These are phyloP conservation scores for Liodrosophila aerea DNA, from an alignment of 2,888 invertebrate genomes.

Conservation along the genomic window DNA sequence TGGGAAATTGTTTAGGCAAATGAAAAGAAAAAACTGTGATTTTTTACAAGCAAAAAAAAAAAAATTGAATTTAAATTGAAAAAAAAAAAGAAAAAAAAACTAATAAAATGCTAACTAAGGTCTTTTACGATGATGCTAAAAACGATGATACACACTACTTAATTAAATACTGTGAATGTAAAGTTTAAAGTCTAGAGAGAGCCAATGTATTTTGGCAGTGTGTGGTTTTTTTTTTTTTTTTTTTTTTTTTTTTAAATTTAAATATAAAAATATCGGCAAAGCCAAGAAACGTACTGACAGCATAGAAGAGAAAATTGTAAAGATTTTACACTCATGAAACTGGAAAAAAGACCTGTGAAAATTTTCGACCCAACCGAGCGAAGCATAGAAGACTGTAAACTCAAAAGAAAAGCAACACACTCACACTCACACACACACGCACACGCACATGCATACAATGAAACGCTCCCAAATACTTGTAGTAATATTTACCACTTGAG, in stretches of 20 bases:
- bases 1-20: conserved; percentile 68
- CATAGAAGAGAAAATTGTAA: conserved; percentile 9
- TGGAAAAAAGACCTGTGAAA: conserved; percentile 28
- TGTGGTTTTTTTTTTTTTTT: conserved; percentile 25
- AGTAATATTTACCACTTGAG: conserved; percentile 44
- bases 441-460: conserved; percentile 13
- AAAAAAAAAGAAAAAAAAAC: background rate
- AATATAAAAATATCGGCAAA: conserved; percentile 32
- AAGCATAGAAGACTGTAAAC: conserved; percentile 59
- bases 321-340: conserved; percentile 4
- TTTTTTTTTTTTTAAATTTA: too few relatives aligned
- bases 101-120: conserved; percentile 17
- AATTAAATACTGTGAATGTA: background rate
- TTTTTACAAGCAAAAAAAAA: conserved; percentile 70
- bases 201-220: conserved; percentile 15
- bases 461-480: background rate
- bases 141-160: conserved; percentile 12
- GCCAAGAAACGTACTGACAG: conserved; percentile 29
- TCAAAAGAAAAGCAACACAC: conserved; percentile 12
- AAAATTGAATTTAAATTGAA: conserved; percentile 11
- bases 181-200: conserved; percentile 14
- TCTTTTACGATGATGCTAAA: conserved; percentile 40
- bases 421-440: conserved; percentile 8
- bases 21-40: conserved; percentile 79
- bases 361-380: conserved; percentile 46